Conservation (phyloP, 2,113 vertebrate genomes). For the Cheilinus undulatus region DNA sequence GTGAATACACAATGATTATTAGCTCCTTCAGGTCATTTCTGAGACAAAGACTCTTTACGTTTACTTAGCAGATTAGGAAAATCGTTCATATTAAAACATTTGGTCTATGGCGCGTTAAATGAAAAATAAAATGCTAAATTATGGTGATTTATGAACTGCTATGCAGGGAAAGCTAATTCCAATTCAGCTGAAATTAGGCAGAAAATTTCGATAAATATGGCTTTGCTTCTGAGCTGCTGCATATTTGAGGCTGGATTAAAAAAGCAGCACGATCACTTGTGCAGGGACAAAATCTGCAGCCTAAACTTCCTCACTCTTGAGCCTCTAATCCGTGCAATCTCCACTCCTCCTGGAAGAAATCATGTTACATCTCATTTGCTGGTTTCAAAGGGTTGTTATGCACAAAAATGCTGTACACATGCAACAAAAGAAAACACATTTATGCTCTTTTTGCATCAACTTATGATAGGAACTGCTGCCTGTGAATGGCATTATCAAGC, state of each 20-base stretch:
- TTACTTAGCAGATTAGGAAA: constrained; percentile 69
- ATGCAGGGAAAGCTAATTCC: constrained; percentile 77
- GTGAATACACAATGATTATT: constrained; percentile 72
- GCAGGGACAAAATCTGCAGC: constrained; percentile 43
- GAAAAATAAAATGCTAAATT: constrained; percentile 77
- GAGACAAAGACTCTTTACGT: constrained; percentile 74
- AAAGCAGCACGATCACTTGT: constrained; percentile 51
- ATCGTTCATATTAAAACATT: constrained; percentile 75
- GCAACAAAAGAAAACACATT: constrained; percentile 39
- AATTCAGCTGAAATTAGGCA: constrained; percentile 83
- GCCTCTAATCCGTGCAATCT: constrained; percentile 47
- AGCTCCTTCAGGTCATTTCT: constrained; percentile 68
- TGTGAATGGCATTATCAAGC: constrained; percentile 72
- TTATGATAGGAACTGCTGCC: constrained; percentile 40
- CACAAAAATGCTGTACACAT: constrained; percentile 1
- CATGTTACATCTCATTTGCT: constrained; percentile 26
- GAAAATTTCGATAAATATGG: constrained; percentile 83
- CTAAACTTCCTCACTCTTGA: constrained; percentile 40
- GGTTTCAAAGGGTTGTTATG: constrained; percentile 14
- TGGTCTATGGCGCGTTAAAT: constrained; percentile 86
- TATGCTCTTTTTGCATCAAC: neutral
- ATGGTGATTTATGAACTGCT: constrained; percentile 71
- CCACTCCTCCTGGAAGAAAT: constrained; percentile 20
- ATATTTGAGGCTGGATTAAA: constrained; percentile 48
- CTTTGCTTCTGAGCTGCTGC: constrained; percentile 72